Evolutionary conservation across 2,113 vertebrate genomes (phyloP).

Genomic region (Coracopsis vasa): DNA sequence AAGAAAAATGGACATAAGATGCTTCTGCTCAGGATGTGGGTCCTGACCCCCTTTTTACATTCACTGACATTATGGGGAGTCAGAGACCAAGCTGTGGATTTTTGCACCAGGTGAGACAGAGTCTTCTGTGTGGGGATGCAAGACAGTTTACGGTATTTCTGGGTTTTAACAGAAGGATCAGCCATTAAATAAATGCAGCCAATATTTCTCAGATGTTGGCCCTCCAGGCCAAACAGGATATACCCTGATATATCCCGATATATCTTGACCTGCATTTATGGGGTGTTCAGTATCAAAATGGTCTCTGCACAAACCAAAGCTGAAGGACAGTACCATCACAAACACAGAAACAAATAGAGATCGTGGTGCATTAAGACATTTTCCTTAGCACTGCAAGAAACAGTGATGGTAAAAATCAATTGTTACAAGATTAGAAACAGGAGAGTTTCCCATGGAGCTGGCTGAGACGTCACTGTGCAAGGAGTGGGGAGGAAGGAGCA

Average conservation of each 20-base stretch:
- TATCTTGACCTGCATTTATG: neutral
- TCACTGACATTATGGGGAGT: neutral
- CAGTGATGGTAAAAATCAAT: neutral
- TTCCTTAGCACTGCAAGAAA: neutral
- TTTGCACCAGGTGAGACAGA: neutral
- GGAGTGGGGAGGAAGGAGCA: neutral
- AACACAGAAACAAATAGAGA: neutral
- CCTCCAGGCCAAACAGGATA: neutral
- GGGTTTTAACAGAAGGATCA: neutral
- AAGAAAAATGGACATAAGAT: neutral
- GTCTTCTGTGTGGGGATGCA: neutral
- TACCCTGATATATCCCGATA: neutral
- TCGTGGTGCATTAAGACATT: neutral
- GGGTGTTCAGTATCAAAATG: neutral
- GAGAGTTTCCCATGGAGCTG: neutral
- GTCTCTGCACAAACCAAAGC: neutral
- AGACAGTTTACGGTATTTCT: neutral
- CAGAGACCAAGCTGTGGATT: neutral
- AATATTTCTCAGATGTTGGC: neutral
- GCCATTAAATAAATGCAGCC: neutral
- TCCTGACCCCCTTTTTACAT: rapidly evolving
- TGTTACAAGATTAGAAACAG: neutral
- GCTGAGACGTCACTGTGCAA: neutral
- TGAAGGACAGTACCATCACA: neutral
- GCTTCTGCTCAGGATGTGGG: neutral